phyloP scores from a whole-genome alignment of 2,888 invertebrate genomes.

The Stenolophus ochropezus region DNA sequence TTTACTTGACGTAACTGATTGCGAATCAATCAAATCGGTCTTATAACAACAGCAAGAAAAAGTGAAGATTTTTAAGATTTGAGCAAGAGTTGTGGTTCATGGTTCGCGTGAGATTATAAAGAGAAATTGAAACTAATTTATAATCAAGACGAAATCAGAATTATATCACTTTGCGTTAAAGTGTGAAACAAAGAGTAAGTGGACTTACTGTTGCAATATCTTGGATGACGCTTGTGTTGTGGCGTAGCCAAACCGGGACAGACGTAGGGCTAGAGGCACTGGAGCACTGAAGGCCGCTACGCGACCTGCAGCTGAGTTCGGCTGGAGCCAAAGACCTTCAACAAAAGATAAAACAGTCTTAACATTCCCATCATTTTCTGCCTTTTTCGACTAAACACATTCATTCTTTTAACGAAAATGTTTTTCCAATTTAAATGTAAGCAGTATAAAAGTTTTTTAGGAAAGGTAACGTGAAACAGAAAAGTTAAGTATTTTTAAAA shows the following conservation, averaged over 20 bases:
- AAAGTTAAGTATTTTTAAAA: no score
- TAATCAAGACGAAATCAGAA: slow-evolving; percentile 29
- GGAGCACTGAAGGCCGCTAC: slow-evolving; percentile 85
- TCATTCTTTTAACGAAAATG: no score
- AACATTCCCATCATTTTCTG: no score
- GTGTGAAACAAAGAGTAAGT: slow-evolving; percentile 18
- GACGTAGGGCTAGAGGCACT: slow-evolving; percentile 77
- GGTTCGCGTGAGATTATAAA: slow-evolving; percentile 9
- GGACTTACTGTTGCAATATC: slow-evolving; percentile 77
- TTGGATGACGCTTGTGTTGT: slow-evolving; percentile 80
- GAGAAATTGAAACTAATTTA: slow-evolving; percentile 49
- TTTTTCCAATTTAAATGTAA: no score
- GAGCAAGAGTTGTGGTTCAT: slow-evolving; percentile 13
- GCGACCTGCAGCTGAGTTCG: slow-evolving; percentile 80
- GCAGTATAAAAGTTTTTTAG: no score
- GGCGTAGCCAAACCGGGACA: slow-evolving; percentile 81
- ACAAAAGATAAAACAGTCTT: no score
- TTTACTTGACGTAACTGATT: neutral
- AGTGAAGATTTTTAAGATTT: slow-evolving; percentile 13
- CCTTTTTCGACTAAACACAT: no score
- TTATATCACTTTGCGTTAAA: slow-evolving; percentile 8
- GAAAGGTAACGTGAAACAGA: no score
- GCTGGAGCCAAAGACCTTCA: slow-evolving; percentile 79
- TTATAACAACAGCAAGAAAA: neutral
- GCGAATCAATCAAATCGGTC: neutral